These are phyloP conservation scores for Molorchus minor DNA, from an alignment of 2,888 invertebrate species.

Conservation along the genomic window DNA sequence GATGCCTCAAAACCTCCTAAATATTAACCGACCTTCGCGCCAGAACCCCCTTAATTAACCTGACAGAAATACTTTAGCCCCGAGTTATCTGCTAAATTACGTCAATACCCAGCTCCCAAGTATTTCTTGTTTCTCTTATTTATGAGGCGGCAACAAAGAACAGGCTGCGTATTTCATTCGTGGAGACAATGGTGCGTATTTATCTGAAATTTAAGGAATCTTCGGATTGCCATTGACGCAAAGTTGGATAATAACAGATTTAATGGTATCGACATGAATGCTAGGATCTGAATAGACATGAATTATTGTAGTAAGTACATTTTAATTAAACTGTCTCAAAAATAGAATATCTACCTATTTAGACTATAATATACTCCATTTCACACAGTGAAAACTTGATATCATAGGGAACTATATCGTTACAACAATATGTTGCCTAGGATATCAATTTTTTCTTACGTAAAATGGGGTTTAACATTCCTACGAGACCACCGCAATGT, in stretches of 20 bases:
- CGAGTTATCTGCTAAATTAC: conserved; percentile 18
- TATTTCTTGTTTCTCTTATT: conserved; percentile 15
- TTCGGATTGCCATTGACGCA: background rate
- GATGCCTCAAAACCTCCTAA: conserved; percentile 12
- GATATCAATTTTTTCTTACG: too few relatives aligned
- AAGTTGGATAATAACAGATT: background rate
- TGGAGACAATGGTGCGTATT: conserved; percentile 1
- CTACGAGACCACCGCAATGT: too few relatives aligned
- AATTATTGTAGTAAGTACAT: too few relatives aligned
- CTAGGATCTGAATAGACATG: too few relatives aligned
- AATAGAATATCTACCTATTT: too few relatives aligned
- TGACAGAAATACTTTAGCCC: conserved; percentile 5
- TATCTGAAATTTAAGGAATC: background rate
- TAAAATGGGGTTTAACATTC: too few relatives aligned
- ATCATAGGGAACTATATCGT: too few relatives aligned
- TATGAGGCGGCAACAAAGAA: background rate
- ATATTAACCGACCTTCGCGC: background rate
- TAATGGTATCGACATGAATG: too few relatives aligned
- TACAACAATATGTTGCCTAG: too few relatives aligned
- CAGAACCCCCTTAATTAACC: conserved; percentile 17
- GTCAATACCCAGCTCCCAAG: conserved; percentile 13
- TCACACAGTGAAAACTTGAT: too few relatives aligned
- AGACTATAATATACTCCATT: too few relatives aligned
- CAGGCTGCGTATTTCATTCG: background rate
- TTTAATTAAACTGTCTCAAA: too few relatives aligned